Evolutionary conservation across 53 echinoderm and acorn worm species (phyloP), one percentile per base, ranked within the genome.

Genomic region (Apostichopus leukothele): DNA sequence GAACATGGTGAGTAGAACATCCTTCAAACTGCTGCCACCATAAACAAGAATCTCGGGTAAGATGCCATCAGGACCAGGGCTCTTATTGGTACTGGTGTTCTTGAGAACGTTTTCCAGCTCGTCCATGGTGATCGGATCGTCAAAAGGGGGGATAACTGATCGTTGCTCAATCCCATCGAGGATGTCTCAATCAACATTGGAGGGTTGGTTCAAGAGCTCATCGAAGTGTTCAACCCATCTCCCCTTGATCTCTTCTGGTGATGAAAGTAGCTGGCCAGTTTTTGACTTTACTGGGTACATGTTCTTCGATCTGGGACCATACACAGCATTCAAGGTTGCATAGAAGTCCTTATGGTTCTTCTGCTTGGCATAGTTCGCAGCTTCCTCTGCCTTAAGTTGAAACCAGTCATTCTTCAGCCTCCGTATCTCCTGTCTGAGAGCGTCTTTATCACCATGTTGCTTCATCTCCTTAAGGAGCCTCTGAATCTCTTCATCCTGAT

Each of bases 371-470:
- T 90, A 84, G 50, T 22, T 73, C 23, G 73, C 59, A 51, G 84
- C 90, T 73, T 84, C 79, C 13, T 67, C 55, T 73, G 85, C 75
- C 18, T 90, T 90, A 10, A 74, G n/a, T 12, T 90, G 84, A 39
- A 90, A 90, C 90, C 84, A 90, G 12, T 55, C 50, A 25, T 78
- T 59, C 89, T 79, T 53, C 57, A 83, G n/a, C 57, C 21, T 88
- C 39, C 88, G 7, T 13, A 88, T 89, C 22, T 51, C 60, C 5
- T 78, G 11, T 57, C 89, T 89, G 52, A 89, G 79, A 23, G 57
- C 16, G 55, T 60, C 26, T 19, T 73, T 75, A 73, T 88, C 74
- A 14, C 73, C 88, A 60, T 14, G 27, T 88, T 51, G 9, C 18
- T 50, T 75, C 50, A 50, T 88, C 9, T 88, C 88, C 16, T 74